Evolutionary conservation across 1,140 invertebrate genomes (phyloP), one percentile per base, ranked within the genome.

Genomic region (Caenorhabditis inopinata): DNA sequence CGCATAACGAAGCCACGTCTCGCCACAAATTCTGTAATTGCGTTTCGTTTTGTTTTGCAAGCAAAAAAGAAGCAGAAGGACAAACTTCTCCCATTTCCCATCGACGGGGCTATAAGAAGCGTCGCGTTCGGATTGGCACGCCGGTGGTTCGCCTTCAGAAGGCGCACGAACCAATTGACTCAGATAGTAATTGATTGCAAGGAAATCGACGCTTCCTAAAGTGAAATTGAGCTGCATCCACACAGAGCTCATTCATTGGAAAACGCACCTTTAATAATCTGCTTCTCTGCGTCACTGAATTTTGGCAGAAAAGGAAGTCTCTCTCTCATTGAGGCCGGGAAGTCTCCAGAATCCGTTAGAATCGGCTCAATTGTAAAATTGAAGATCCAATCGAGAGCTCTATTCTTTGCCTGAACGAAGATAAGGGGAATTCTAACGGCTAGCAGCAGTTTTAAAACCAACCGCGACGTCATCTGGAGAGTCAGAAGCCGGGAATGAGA

Each of bases 1-100:
- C 32, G 83, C 45, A 29, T 82, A 78, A 23, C 81, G 48, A 23
- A 53, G 83, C 4, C 85, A 85, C 4, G 86, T 74, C 2, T 88
- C 85, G 1, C 86, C 86, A 81, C 89, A 89, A 53, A 87, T 85
- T 74, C 89, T 90, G 11, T 87, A 83, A 25, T 85, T 87, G n/a
- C n/a, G n/a, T n/a, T n/a, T n/a, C n/a, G n/a, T n/a, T n/a, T n/a
- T n/a, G n/a, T n/a, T n/a, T n/a, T n/a, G n/a, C n/a, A n/a, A n/a
- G n/a, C n/a, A n/a, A n/a, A n/a, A n/a, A n/a, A n/a, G n/a, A n/a
- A n/a, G n/a, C 7, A 45, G 18, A 1, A 79, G 4, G 27, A 74
- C 78, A 6, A 76, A 86, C 87, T 84, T 83, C 83, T 83, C 32
- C 83, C 83, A 83, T 23, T 83, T 75, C 51, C 68, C 68, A 29